Base-by-base conservation (phyloP, 2,888 invertebrate genomes). In the Pantelozetes paolii region DNA sequence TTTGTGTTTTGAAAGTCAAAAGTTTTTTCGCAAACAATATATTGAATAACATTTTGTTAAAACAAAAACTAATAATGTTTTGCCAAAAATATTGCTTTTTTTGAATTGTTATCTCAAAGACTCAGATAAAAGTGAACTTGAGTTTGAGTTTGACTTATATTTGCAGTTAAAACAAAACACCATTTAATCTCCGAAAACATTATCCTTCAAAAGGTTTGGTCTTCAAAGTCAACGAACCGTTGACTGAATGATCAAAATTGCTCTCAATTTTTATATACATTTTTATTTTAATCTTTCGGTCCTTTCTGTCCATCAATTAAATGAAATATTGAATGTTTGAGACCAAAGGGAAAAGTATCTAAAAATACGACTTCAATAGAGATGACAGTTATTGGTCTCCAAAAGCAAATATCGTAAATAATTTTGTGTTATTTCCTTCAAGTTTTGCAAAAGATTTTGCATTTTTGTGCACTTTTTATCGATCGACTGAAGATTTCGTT, bases 251-350 rank as follows among this genome's bases (percentile, higher is more conserved):
- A 13, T 28, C 13, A 2, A 59, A 59, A 23, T 59, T 48, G n/a
- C 20, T 48, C 20, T 48, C 1, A 2, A 48, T n/a, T 48, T 48
- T 48, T n/a, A 48, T 48, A 20, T 48, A n/a, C 15, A 59, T 59
- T 28, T 30, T 28, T 30, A 28, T n/a, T n/a, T 59, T 59, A 26
- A 59, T 59, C 59, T 30, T 59, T 30, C 28, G 59, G n/a, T n/a
- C n/a, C n/a, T n/a, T n/a, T n/a, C n/a, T n/a, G 23, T 6, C 59
- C 30, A 59, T 59, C 26, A 59, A 59, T 59, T 59, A 28, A 59
- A 59, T 18, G 48, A 11, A 59, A 59, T 20, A 26, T 11, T 2
- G 2, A 20, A 20, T 59, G 3, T 54, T 11, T 8, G 28, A 28
- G 20, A 20, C 11, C 3, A 48, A n/a, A 2, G 6, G n/a, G 20